phyloP scores from a whole-genome alignment of 2,113 vertebrate genomes.

The Leptodactylus fuscus region DNA sequence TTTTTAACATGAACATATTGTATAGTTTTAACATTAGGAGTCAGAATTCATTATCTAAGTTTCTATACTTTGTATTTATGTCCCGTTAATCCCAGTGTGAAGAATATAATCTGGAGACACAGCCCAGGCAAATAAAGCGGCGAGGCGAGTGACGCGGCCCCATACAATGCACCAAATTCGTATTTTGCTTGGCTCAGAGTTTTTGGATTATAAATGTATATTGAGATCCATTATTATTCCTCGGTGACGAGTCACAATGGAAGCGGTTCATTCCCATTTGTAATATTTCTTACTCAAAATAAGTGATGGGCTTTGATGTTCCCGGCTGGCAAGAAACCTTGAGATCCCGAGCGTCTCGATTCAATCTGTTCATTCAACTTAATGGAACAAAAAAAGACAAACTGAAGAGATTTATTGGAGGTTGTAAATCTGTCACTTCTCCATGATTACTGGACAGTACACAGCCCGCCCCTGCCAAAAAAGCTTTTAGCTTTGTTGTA shows the following conservation, averaged over 20 bases:
- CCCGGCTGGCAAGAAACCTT: constrained; percentile 78
- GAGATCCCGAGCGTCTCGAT: constrained; percentile 70
- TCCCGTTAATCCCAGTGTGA: too few species aligned
- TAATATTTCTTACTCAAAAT: constrained; percentile 69
- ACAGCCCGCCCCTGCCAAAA: constrained; percentile 81
- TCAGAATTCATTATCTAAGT: too few species aligned
- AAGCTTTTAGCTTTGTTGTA: constrained; percentile 88
- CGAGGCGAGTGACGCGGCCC: not conserved
- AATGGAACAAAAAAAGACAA: constrained; percentile 81
- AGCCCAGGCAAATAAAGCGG: not conserved
- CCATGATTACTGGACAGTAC: constrained; percentile 84
- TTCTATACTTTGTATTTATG: too few species aligned
- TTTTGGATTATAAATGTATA: constrained; percentile 17
- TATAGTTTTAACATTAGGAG: too few species aligned
- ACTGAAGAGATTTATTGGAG: constrained; percentile 78
- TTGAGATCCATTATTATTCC: constrained; percentile 53
- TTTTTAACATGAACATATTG: too few species aligned
- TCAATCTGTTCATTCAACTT: constrained; percentile 72
- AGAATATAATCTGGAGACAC: not conserved
- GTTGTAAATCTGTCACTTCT: constrained; percentile 84
- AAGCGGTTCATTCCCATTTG: constrained; percentile 69
- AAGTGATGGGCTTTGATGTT: constrained; percentile 74
- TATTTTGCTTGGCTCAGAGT: constrained; percentile 35
- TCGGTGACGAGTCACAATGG: constrained; percentile 66
- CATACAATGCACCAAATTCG: constrained; percentile 22